Conservation (phyloP, 2,113 vertebrate genomes). For the Ornithorhynchus anatinus region DNA sequence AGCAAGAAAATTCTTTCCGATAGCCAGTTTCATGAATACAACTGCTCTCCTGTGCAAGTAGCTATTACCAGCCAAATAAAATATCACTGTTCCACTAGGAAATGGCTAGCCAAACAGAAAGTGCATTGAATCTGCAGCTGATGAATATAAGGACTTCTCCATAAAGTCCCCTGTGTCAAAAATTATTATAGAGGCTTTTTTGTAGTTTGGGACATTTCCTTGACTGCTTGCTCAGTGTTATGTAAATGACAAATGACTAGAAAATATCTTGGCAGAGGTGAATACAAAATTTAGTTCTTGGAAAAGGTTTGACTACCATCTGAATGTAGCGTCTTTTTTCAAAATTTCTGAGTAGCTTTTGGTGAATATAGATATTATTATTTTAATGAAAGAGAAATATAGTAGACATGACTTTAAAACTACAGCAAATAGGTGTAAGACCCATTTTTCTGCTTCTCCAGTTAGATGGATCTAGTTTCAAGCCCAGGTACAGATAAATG, state of each 20-base stretch:
- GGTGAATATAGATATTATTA: constrained; percentile 34
- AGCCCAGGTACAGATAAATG: constrained; percentile 15
- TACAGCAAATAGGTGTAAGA: constrained; percentile 20
- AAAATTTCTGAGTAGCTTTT: constrained; percentile 39
- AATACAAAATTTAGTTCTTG: constrained; percentile 64
- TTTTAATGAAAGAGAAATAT: constrained; percentile 11
- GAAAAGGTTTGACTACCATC: constrained; percentile 48
- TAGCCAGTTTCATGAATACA: constrained; percentile 80
- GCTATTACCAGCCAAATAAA: constrained; percentile 86
- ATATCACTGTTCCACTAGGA: constrained; percentile 85
- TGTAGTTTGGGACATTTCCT: constrained; percentile 82
- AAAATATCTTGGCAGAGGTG: constrained; percentile 65
- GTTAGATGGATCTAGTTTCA: constrained; percentile 4
- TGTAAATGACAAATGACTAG: constrained; percentile 78
- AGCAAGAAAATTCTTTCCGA: constrained; percentile 79
- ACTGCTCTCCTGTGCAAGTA: constrained; percentile 84
- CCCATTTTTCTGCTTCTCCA: constrained; percentile 1
- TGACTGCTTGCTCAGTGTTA: constrained; percentile 79
- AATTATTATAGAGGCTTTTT: constrained; percentile 85
- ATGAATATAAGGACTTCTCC: constrained; percentile 82
- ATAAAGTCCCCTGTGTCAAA: constrained; percentile 74
- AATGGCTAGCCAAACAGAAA: constrained; percentile 87
- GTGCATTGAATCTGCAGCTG: constrained; percentile 79
- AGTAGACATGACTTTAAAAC: constrained; percentile 10
- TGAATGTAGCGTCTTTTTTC: constrained; percentile 58